Conservation (phyloP, 2,797 vertebrate genomes). For the Anableps anableps region DNA sequence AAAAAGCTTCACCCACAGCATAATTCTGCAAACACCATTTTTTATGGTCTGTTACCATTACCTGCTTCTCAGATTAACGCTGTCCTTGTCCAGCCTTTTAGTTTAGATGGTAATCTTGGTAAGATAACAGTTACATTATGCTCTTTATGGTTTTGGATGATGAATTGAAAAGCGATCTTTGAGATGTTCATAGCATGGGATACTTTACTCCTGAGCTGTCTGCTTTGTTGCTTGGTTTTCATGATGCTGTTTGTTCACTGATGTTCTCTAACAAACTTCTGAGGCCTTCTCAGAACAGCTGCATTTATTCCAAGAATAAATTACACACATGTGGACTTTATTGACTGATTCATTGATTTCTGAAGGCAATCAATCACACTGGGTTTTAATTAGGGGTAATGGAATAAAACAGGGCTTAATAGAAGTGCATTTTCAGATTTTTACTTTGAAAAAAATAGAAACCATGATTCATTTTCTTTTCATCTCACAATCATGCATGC, state of each 20-base stretch:
- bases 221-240: too few species aligned
- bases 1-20: neutral
- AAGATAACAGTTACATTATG: neutral
- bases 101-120: neutral
- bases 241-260: too few species aligned
- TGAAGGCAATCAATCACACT: too few species aligned
- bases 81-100: neutral
- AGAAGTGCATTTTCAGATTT: too few species aligned
- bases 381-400: too few species aligned
- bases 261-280: too few species aligned
- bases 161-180: neutral
- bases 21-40: neutral
- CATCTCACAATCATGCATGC: neutral
- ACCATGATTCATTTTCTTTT: neutral
- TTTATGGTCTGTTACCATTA: neutral
- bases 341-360: too few species aligned
- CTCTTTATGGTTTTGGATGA: neutral
- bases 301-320: too few species aligned
- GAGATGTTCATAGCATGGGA: neutral
- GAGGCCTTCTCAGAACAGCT: too few species aligned
- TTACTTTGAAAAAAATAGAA: neutral
- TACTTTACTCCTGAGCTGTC: too few species aligned
- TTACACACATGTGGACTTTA: too few species aligned
- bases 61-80: neutral
- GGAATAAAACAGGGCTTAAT: too few species aligned